These are phyloP conservation scores for Pentalonia nigronervosa DNA, from an alignment of 1,140 invertebrate genomes.

Conservation along the genomic window DNA sequence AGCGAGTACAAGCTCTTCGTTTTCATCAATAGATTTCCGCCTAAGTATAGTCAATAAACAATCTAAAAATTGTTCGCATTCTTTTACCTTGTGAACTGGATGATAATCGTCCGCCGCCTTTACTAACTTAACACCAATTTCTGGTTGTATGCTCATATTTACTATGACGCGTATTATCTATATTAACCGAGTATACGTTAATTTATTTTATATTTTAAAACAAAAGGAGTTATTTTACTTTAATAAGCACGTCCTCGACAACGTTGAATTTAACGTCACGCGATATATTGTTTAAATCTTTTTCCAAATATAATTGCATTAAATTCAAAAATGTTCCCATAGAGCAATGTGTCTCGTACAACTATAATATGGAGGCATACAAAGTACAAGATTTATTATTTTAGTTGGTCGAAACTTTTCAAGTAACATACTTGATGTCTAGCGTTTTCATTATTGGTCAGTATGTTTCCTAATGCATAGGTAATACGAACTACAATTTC, in stretches of 20 bases:
- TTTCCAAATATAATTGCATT: constrained; percentile 70
- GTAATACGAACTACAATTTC: constrained; percentile 76
- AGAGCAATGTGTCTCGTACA: constrained; percentile 68
- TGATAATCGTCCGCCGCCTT: constrained; percentile 60
- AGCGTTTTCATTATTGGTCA: constrained; percentile 74
- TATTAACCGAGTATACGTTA: constrained; percentile 30
- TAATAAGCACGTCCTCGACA: constrained; percentile 74
- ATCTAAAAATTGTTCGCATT: constrained; percentile 64
- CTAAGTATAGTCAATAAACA: constrained; percentile 67
- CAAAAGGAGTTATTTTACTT: constrained; percentile 64
- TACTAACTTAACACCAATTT: constrained; percentile 71
- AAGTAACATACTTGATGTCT: constrained; percentile 67
- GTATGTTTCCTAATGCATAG: constrained; percentile 81
- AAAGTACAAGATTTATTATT: neutral
- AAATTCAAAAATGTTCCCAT: constrained; percentile 69
- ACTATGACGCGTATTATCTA: constrained; percentile 75
- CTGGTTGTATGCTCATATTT: constrained; percentile 76
- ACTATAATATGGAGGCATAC: constrained; percentile 63
- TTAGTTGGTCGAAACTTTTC: neutral
- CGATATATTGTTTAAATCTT: constrained; percentile 62
- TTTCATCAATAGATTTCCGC: constrained; percentile 68
- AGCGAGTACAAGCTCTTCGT: constrained; percentile 72
- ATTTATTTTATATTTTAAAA: neutral
- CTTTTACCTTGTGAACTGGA: constrained; percentile 54
- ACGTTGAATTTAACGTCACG: constrained; percentile 64